These are phyloP conservation scores for Antechinus stuartii DNA, from an alignment of 2,113 vertebrate species.

Conservation along the genomic window DNA sequence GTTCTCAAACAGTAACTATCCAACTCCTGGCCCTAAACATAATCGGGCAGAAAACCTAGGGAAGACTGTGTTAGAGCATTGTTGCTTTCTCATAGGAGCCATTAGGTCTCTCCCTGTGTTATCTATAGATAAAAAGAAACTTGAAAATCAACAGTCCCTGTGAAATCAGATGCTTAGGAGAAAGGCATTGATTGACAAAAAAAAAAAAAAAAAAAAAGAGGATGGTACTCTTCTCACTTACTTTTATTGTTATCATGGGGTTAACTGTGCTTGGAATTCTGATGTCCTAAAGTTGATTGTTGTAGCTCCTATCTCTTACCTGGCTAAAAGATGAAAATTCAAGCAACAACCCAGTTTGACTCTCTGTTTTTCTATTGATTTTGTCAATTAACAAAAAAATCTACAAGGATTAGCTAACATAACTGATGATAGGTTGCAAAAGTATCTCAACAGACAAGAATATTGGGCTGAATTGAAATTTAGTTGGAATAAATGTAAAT, in stretches of 20 bases:
- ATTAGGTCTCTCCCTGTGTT: neutral
- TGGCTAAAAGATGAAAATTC: neutral
- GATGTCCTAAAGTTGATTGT: neutral
- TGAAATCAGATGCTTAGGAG: constrained; percentile 49
- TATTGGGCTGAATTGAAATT: neutral
- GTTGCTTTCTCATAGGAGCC: neutral
- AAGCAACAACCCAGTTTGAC: neutral
- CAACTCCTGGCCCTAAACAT: neutral
- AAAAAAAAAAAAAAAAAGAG: neutral
- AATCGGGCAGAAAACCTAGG: constrained; percentile 32
- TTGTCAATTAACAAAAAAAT: neutral
- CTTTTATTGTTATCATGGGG: neutral
- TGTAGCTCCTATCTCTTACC: neutral
- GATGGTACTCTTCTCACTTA: constrained; percentile 6
- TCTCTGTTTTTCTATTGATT: neutral
- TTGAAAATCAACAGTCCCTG: constrained; percentile 19
- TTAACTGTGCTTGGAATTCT: neutral
- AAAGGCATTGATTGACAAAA: constrained; percentile 1
- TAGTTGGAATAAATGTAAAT: neutral
- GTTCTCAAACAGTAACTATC: neutral
- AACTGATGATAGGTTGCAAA: neutral
- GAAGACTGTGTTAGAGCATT: neutral
- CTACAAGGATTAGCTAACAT: neutral
- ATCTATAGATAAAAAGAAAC: neutral
- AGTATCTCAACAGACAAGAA: neutral